phyloP scores from a whole-genome alignment of 1,140 invertebrate species.

The Philotrypesis tridentata region DNA sequence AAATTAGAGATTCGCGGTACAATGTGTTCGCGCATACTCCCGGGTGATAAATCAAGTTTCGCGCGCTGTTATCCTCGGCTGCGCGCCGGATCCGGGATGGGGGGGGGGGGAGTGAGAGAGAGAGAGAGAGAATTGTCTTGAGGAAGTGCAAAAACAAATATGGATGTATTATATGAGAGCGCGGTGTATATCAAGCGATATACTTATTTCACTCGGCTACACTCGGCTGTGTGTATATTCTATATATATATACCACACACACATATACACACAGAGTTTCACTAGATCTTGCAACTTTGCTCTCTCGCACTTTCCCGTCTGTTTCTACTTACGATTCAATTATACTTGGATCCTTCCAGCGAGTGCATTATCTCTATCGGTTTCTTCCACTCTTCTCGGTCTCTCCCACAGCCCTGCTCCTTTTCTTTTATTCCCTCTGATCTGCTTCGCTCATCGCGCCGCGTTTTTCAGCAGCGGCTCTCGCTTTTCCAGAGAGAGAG shows the following conservation, averaged over 20 bases:
- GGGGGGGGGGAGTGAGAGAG: too few species aligned
- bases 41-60: not conserved
- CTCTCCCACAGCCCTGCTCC: too few species aligned
- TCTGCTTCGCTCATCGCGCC: not conserved
- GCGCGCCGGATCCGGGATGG: not conserved
- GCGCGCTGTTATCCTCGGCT: not conserved
- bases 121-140: not conserved
- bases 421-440: not conserved
- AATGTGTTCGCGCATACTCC: too few species aligned
- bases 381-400: not conserved
- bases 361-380: slow-evolving; percentile 28
- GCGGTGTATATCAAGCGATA: not conserved
- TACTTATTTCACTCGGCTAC: slow-evolving; percentile 1
- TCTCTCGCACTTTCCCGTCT: not conserved
- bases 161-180: too few species aligned
- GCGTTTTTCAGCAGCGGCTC: not conserved
- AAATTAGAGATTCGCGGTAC: not conserved
- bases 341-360: slow-evolving; percentile 15
- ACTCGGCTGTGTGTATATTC: not conserved
- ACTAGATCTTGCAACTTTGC: slow-evolving; percentile 17
- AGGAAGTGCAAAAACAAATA: not conserved
- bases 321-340: slow-evolving; percentile 41
- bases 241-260: too few species aligned
- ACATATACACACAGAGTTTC: too few species aligned
- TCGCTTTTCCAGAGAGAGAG: not conserved